Evolutionary conservation across 2,888 invertebrate species (phyloP), one percentile per base, ranked within the genome.

Genomic region (Oeneis ivallda): DNA sequence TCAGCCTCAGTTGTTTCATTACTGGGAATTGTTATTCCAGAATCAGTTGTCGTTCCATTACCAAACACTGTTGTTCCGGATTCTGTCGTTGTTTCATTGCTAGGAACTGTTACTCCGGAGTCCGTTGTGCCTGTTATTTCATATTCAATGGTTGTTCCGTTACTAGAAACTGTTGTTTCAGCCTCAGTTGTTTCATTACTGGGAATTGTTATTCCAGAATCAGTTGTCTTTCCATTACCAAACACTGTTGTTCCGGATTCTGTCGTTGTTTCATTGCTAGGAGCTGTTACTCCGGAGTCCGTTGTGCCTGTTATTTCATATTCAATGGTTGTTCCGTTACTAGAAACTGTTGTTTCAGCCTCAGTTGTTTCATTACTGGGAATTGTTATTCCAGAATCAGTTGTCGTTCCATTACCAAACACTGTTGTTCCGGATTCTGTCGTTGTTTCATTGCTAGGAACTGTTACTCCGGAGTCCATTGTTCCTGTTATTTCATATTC

Each of bases 391-490:
- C 17, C 26, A 6, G 19, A 26, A 5, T 13, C 11, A 1, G 26
- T 50, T 32, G 50, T 50, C 0, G 49, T 49, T 49, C 3, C 19
- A 10, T 19, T 49, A 49, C 19, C 10, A 11, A 26, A 26, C 9
- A 13, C 50, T 13, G 50, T 50, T 26, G 13, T 32, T 13, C 13
- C 26, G n/a, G n/a, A n/a, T 1, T 45, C 32, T 17, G 58, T 47
- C n/a, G 43, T 56, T n/a, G 32, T 7, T 53, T 1, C 54, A 47
- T 58, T 45, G 15, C 9, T 26, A 32, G 47, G 2, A 47, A 15
- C 58, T 15, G 57, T 57, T 41, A 41, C 43, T 19, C 43, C n/a
- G 11, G 11, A n/a, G n/a, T n/a, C n/a, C n/a, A n/a, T n/a, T n/a
- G n/a, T n/a, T n/a, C n/a, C n/a, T n/a, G n/a, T 26, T 13, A 19